Evolutionary conservation across 2,888 invertebrate genomes (phyloP), one percentile per base, ranked within the genome.

Genomic region (Hecatera dysodea): DNA sequence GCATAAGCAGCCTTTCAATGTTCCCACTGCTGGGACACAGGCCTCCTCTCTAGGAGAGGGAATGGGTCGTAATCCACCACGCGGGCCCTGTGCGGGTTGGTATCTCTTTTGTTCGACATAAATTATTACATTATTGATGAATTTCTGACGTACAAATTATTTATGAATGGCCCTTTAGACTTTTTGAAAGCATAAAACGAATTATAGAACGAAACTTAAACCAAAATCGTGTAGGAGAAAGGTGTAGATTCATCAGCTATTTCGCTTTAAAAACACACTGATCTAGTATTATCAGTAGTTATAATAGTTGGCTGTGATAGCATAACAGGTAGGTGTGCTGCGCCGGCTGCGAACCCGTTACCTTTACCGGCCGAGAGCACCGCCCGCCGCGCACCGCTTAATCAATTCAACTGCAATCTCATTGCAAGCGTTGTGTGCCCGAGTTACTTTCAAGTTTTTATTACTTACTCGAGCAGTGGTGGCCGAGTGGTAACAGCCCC

Each of bases 281-380:
- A 46, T 48, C 15, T 19, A 48, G 19, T 22, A 36, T 12, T n/a
- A 59, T n/a, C 7, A 36, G 17, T 27, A 63, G 24, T 29, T 15
- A 27, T 53, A 27, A 33, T 76, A 64, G 44, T 52, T 36, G 55
- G n/a, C 24, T 56, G 27, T 46, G 72, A n/a, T 56, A 46, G 33
- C 33, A 17, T 57, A 61, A 60, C 53, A 64, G 48, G 24, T 73
- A 61, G 59, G 48, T 78, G 48, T 56, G 29, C 60, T 48, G 60
- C 56, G 68, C 74, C 36, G 59, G 56, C 55, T 42, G 64, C 48
- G 53, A 78, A 78, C 74, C 80, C 80, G 80, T 80, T 80, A 78
- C 22, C 29, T 65, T 59, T 66, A 48, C 24, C 63, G 57, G 59
- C 53, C 53, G 62, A 64, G 69, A 80, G 71, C 61, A 27, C 56